phyloP scores from a whole-genome alignment of 1,140 invertebrate genomes.

The Centruroides sculpturatus region DNA sequence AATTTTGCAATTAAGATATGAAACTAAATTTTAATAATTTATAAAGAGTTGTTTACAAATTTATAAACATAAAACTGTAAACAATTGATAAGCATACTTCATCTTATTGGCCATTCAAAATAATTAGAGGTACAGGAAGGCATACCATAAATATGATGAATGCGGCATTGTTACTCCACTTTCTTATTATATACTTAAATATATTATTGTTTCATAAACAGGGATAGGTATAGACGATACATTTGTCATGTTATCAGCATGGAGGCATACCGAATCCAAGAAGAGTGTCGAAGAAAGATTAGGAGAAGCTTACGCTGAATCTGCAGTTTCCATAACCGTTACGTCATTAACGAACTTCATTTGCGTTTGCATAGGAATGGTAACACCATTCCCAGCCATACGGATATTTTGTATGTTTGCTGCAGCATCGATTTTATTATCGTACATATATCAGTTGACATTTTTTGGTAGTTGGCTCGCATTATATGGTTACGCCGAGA shows the following conservation, averaged over 20 bases:
- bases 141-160: too few species aligned
- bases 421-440: slow-evolving; percentile 74
- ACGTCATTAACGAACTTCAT: slow-evolving; percentile 31
- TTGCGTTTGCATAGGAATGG: slow-evolving; percentile 42
- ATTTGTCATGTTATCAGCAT: slow-evolving; percentile 28
- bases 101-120: too few species aligned
- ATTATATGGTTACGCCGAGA: slow-evolving; percentile 69
- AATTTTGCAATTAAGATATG: too few species aligned
- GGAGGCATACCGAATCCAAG: slow-evolving; percentile 23
- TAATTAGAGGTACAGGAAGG: too few species aligned
- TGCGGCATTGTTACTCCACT: too few species aligned
- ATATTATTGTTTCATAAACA: not conserved
- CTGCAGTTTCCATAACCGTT: slow-evolving; percentile 30
- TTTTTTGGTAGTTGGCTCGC: slow-evolving; percentile 84
- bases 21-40: too few species aligned
- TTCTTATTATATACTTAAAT: too few species aligned
- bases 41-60: too few species aligned
- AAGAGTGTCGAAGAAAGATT: slow-evolving; percentile 33
- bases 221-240: slow-evolving; percentile 21
- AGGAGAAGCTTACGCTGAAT: slow-evolving; percentile 26
- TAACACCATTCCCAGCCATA: slow-evolving; percentile 76
- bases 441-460: slow-evolving; percentile 84
- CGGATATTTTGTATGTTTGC: slow-evolving; percentile 88
- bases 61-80: too few species aligned
- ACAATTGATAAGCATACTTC: too few species aligned